Evolutionary conservation across 2,888 invertebrate genomes (phyloP).

Genomic region (Drosophila atripex): DNA sequence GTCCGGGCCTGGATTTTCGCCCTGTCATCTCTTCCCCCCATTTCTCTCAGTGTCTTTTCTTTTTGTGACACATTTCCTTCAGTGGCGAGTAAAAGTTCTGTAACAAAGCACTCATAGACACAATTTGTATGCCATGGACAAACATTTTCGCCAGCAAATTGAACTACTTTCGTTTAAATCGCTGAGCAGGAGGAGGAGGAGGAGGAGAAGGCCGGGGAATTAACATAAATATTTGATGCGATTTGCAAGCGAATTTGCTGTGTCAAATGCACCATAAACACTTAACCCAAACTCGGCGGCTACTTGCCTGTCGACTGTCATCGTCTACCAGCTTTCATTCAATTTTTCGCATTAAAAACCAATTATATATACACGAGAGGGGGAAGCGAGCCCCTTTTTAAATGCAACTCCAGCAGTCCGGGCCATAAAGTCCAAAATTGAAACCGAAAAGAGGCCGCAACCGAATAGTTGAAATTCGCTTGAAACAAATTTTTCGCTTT

Average conservation of each 20-base stretch:
- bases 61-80: conserved; percentile 68
- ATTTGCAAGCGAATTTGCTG: conserved; percentile 45
- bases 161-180: conserved; percentile 70
- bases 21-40: conserved; percentile 49
- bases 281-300: conserved; percentile 53
- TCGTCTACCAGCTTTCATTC: conserved; percentile 59
- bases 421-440: conserved; percentile 26
- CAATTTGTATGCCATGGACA: conserved; percentile 73
- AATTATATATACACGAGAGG: conserved; percentile 2
- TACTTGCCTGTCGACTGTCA: conserved; percentile 51
- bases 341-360: conserved; percentile 51
- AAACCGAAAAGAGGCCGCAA: conserved; percentile 63
- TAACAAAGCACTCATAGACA: conserved; percentile 35
- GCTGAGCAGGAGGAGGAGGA: not conserved
- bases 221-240: conserved; percentile 69
- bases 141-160: conserved; percentile 58
- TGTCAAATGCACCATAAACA: conserved; percentile 66
- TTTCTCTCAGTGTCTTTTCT: conserved; percentile 8
- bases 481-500: conserved; percentile 40
- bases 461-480: conserved; percentile 68
- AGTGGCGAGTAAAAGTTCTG: conserved; percentile 48
- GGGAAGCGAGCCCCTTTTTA: conserved; percentile 46
- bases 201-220: conserved; percentile 43
- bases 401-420: conserved; percentile 72
- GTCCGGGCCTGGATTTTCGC: conserved; percentile 46